Evolutionary conservation across 2,797 vertebrate species (phyloP), one percentile per base, ranked within the genome.

Genomic region (Choloepus didactylus): DNA sequence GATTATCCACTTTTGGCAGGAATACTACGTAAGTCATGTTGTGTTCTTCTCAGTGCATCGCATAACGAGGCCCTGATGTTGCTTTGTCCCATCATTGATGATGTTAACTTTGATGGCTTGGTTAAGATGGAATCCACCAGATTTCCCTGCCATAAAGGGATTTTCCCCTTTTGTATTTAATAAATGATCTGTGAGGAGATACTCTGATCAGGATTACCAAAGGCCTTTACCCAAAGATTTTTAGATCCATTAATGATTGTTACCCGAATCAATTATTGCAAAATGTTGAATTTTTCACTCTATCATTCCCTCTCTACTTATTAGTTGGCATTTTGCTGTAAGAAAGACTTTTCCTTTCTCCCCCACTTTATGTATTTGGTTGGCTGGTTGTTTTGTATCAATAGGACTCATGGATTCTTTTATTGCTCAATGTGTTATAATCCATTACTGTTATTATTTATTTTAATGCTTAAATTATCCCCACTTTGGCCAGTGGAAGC

Each of bases 371-470:
- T 85, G 64, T 87, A 31, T 35, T 69, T 90, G 3, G 8, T 82
- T 90, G 35, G 1, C 91, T 80, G 59, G 12, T 89, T 83, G 46
- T 69, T 90, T 95, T 93, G 10, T 66, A 56, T 91, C 60, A 79
- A 29, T 91, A 82, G 93, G 70, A 87, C 35, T 89, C 38, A 60
- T 80, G n/a, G 49, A 66, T 89, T 76, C 46, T 72, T 90, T 90
- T 51, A 91, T 86, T 75, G 72, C 64, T 88, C 56, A 69, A 3
- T 89, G 49, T 96, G 25, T 93, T 89, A 81, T 2, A 92, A 59
- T 69, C 23, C 44, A 62, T 90, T 51, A 69, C 73, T 69, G 23
- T 82, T 96, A 73, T 49, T 85, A 85, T 72, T 93, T 83, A 95
- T 70, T 62, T 66, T 76, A 88, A 72, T 70, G 23, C n/a, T 84